Evolutionary conservation across 2,888 invertebrate genomes (phyloP), one percentile per base, ranked within the genome.

Genomic region (Melitaea athalia): DNA sequence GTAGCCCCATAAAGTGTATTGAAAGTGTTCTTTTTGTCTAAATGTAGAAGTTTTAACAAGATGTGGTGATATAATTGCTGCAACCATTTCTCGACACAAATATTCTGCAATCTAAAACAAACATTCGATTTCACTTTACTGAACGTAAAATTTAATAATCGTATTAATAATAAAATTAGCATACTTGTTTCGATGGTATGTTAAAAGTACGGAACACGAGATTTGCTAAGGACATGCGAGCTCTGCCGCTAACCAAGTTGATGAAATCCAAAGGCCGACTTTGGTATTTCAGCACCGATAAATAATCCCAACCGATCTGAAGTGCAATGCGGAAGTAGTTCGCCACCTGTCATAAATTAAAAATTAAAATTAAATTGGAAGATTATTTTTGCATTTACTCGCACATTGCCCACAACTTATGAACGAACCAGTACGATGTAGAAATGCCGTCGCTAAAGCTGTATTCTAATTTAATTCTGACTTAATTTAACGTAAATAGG

Each of bases 1-100:
- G 79, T 93, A 94, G 1, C 94, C 94, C 94, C 94, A 94, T 0
- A 93, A 78, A 0, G 94, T 89, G 79, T 94, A 94, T 72, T 91
- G 91, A 69, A 93, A 93, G 72, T 93, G 93, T 69, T 93, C 93
- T 49, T 92, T 93, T 69, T 93, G 93, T 63, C 91, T 81, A 79
- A 93, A 93, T 5, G 91, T 88, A 0, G 93, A 91, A 2, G 91
- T 91, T 74, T 92, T 89, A 1, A 91, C 83, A 6, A 93, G 78
- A 67, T 93, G 93, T 0, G 93, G 92, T 0, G 93, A 93, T 77
- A 92, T 91, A 38, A 93, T 91, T 0, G 94, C 91, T 47, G 89
- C 89, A 38, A 95, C 93, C 79, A 95, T 93, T 86, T 95, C 95
- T 69, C 93, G 92, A 75, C 95, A 94, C 0, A 96, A 85, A 77